Conservation (phyloP, 1,140 invertebrate genomes). For the Drosophila bocqueti region DNA sequence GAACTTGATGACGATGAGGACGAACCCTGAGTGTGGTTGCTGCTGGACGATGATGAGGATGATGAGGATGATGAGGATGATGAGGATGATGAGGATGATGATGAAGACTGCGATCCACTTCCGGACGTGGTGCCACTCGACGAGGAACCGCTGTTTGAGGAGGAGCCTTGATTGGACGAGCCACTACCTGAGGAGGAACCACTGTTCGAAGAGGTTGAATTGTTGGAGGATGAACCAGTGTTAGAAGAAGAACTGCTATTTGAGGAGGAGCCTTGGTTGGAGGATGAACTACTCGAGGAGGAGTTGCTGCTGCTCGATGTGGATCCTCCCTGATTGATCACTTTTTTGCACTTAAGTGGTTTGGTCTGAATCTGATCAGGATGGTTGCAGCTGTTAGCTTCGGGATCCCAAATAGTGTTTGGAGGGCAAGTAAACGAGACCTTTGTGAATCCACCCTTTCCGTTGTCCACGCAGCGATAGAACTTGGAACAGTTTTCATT, state of each 20-base stretch:
- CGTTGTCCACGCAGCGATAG: conserved; percentile 88
- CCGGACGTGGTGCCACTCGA: conserved; percentile 6
- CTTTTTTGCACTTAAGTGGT: conserved; percentile 83
- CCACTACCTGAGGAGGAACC: conserved; percentile 14
- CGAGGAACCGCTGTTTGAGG: conserved; percentile 10
- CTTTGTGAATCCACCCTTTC: conserved; percentile 86
- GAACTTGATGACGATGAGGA: conserved; percentile 43
- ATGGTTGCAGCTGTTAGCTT: conserved; percentile 88
- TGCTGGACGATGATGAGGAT: conserved; percentile 16
- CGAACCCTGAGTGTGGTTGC: conserved; percentile 40
- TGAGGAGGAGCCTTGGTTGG: conserved; percentile 24
- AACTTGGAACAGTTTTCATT: conserved; percentile 88
- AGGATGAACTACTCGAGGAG: conserved; percentile 49
- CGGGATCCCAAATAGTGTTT: conserved; percentile 88
- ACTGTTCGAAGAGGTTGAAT: conserved; percentile 17
- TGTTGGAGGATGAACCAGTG: background rate
- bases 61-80: conserved; percentile 25
- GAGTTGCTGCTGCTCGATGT: conserved; percentile 46
- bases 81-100: conserved; percentile 11
- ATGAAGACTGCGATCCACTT: conserved; percentile 4
- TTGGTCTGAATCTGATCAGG: conserved; percentile 85
- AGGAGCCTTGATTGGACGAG: conserved; percentile 12
- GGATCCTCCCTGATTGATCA: conserved; percentile 32
- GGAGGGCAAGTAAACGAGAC: conserved; percentile 89
- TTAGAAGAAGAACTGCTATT: conserved; percentile 15